Percentiles rank a stretch among this genome's conserved stretches.
phyloP scores from a whole-genome alignment of 1,140 invertebrate genomes.

The Drosophila nikananu region DNA sequence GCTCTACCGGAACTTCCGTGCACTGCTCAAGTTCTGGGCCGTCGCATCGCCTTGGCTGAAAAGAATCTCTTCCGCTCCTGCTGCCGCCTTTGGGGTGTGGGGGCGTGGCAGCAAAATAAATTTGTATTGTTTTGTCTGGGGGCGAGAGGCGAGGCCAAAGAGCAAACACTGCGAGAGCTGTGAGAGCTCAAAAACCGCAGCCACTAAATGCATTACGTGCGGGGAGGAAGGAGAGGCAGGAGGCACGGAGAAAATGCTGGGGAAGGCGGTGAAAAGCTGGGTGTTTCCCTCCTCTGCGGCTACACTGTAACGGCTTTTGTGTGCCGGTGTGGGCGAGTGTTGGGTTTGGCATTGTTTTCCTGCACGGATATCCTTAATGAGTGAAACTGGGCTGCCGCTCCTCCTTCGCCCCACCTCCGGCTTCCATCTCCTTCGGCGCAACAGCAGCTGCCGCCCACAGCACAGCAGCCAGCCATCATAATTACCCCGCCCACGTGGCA shows the following conservation, averaged over 20 bases:
- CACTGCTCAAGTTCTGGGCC: constrained; percentile 76
- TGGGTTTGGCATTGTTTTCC: constrained; percentile 81
- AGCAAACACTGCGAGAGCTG: constrained; percentile 72
- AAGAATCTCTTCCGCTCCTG: constrained; percentile 45
- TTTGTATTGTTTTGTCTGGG: constrained; percentile 75
- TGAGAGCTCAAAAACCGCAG: constrained; percentile 78
- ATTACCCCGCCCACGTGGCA: constrained; percentile 53
- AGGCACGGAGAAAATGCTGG: constrained; percentile 10
- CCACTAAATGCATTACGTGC: constrained; percentile 81
- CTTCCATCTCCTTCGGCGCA: constrained; percentile 14
- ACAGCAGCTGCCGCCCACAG: constrained; percentile 57
- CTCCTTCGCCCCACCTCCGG: constrained; percentile 22
- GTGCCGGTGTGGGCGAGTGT: constrained; percentile 47
- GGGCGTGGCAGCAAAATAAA: constrained; percentile 64
- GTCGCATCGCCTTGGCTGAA: constrained; percentile 59
- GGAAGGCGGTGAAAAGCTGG: constrained; percentile 14
- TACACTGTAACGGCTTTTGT: constrained; percentile 80
- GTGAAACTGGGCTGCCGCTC: constrained; percentile 78
- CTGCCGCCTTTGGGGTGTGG: neutral
- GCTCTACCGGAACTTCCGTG: constrained; percentile 76
- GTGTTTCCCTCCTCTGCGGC: constrained; percentile 59
- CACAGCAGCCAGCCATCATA: constrained; percentile 65
- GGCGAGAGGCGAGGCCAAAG: constrained; percentile 72
- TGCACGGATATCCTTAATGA: constrained; percentile 84
- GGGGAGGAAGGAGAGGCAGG: constrained; percentile 20